Evolutionary conservation across 1,140 invertebrate genomes (phyloP), one percentile per base, ranked within the genome.

Genomic region (Drosophila saltans): DNA sequence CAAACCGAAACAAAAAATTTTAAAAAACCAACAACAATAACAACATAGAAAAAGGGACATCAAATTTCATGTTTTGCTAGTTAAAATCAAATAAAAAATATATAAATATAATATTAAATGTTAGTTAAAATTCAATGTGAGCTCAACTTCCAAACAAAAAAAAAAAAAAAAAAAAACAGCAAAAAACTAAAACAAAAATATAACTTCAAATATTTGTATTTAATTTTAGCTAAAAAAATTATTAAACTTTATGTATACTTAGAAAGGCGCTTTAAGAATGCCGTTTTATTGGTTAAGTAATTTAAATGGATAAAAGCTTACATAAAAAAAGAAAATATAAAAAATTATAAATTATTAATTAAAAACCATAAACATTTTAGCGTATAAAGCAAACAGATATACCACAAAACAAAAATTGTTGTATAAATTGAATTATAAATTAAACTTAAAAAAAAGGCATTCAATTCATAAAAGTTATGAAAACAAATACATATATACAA

Each of bases 161-260:
- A 66, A 66, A 63, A 52, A 16, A 69, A 26, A 69, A 48, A 63
- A 55, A 66, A 36, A 62, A 66, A 52, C 6, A 72, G 40, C 61
- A 45, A 61, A 63, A 63, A 62, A 2, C 26, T 45, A 30, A 71
- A 45, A 68, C 73, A 81, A 16, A 16, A 68, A 66, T 30, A 82
- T 89, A 80, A 80, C 66, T 89, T 84, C 83, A 80, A 72, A 65
- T 43, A 78, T 61, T 83, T 86, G 62, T 88, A 80, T 72, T 82
- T 69, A 83, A 74, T 72, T 74, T 69, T 78, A 86, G 73, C 59
- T 78, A 70, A 69, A 69, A 52, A 80, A 76, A 75, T 58, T 41
- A 77, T 63, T 77, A 60, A 45, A 76, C 66, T 26, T 67, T 67
- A 72, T 86, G 83, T 82, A 83, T 88, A 83, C 55, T 86, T 86